These are phyloP conservation scores for Cepaea nemoralis DNA, from an alignment of 1,140 invertebrate species.

Conservation along the genomic window DNA sequence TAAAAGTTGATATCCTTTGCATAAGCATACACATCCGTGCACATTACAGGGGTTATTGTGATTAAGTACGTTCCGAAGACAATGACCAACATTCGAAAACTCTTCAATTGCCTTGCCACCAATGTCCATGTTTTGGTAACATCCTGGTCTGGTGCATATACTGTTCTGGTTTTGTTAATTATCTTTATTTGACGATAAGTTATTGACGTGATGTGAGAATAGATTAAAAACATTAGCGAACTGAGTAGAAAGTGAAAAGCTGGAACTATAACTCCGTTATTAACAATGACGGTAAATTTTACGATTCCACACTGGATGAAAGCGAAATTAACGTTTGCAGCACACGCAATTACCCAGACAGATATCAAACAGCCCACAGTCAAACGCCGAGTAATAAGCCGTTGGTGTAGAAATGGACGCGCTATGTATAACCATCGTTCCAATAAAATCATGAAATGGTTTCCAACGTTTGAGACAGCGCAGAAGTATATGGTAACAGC, in stretches of 20 bases:
- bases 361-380: background rate
- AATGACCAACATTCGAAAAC: background rate
- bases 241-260: background rate
- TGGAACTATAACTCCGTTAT: background rate
- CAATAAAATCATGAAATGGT: background rate
- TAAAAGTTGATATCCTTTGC: background rate
- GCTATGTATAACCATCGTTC: background rate
- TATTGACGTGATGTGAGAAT: background rate
- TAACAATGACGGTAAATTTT: background rate
- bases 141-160: too few relatives aligned
- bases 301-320: background rate
- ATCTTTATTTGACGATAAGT: background rate
- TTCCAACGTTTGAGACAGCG: background rate
- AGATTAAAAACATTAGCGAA: background rate
- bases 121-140: too few relatives aligned
- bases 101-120: background rate
- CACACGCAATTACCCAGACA: background rate
- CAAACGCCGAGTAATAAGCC: background rate
- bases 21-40: background rate
- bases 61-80: background rate
- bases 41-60: background rate
- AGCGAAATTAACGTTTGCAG: background rate
- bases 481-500: background rate
- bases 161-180: background rate
- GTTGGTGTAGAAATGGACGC: background rate